phyloP scores from a whole-genome alignment of 2,113 vertebrate genomes.

The Camelus dromedarius region DNA sequence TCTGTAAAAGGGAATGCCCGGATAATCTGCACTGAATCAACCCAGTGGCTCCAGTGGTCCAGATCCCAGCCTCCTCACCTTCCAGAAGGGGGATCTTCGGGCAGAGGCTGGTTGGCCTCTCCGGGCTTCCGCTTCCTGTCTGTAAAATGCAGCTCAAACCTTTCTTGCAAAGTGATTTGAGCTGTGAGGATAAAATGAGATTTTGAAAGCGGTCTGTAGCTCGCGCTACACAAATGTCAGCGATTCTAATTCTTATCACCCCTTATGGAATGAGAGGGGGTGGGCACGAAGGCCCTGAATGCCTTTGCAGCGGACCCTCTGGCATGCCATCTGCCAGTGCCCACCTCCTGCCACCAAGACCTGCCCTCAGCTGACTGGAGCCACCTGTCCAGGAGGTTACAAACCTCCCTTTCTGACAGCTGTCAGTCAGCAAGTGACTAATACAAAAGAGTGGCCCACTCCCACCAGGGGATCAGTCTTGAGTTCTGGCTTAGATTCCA shows the following conservation, averaged over 20 bases:
- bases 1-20: neutral
- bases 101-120: neutral
- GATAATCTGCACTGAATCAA: neutral
- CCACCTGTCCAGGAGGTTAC: no score
- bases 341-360: neutral
- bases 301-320: neutral
- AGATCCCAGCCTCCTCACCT: neutral
- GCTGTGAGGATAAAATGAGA: neutral
- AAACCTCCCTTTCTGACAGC: neutral
- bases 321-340: no score
- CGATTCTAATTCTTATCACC: no score
- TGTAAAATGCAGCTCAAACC: neutral
- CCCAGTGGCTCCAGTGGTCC: rapidly evolving
- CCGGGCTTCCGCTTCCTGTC: neutral
- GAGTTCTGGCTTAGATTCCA: neutral
- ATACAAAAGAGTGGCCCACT: neutral
- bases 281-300: neutral
- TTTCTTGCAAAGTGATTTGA: neutral
- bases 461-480: neutral
- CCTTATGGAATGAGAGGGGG: neutral
- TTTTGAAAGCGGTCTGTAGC: rapidly evolving
- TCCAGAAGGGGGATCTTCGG: no score
- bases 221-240: rapidly evolving
- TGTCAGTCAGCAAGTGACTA: neutral
- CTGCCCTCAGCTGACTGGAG: neutral